These are phyloP conservation scores for Scatophagus argus DNA, from an alignment of 2,113 vertebrate species.

Conservation along the genomic window DNA sequence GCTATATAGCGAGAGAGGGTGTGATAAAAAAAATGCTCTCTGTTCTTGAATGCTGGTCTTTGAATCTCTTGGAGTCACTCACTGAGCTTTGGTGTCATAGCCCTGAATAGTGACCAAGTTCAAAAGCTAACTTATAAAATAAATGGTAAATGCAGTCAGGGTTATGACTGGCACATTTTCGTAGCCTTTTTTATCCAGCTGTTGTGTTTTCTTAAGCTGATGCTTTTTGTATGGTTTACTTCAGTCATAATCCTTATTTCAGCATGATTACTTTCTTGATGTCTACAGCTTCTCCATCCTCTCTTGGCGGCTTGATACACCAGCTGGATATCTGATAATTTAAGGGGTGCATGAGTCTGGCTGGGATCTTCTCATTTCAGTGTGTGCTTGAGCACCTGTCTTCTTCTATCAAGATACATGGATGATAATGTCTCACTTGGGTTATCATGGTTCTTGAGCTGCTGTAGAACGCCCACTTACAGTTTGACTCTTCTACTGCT, in stretches of 20 bases:
- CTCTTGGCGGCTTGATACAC: slow-evolving; percentile 24
- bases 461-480: slow-evolving; percentile 4
- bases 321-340: slow-evolving; percentile 35
- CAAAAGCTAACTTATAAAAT: no score
- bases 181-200: not conserved
- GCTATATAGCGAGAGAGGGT: slow-evolving; percentile 37
- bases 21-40: slow-evolving; percentile 48
- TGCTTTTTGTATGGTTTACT: slow-evolving; percentile 8
- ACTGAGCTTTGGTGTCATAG: slow-evolving; percentile 4
- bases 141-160: no score
- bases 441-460: slow-evolving; percentile 2
- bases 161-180: not conserved
- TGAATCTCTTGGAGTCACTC: not conserved
- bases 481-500: slow-evolving; percentile 16
- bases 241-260: slow-evolving; percentile 6
- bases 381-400: slow-evolving; percentile 22
- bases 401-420: slow-evolving; percentile 13
- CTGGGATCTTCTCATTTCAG: slow-evolving; percentile 16
- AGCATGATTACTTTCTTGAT: slow-evolving; percentile 4
- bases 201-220: not conserved
- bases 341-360: slow-evolving; percentile 17
- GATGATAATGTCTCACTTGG: slow-evolving; percentile 25
- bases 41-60: not conserved
- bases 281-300: slow-evolving; percentile 18
- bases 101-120: not conserved